phyloP scores from a whole-genome alignment of 2,888 invertebrate species.

The Acleris laterana region DNA sequence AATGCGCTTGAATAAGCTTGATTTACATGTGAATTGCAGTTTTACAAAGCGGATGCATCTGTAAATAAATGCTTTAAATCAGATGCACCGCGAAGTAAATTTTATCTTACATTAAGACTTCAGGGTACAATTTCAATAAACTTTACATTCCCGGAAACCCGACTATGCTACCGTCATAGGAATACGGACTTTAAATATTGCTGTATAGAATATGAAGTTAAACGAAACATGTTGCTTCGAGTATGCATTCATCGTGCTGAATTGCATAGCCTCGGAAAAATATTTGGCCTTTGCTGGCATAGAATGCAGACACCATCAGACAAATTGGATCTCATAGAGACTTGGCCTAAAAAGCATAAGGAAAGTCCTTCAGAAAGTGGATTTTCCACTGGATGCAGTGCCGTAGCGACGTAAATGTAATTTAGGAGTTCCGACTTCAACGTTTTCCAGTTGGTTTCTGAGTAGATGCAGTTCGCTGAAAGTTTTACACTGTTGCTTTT shows the following conservation, averaged over 20 bases:
- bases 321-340: constrained; percentile 22
- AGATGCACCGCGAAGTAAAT: constrained; percentile 10
- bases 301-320: constrained; percentile 11
- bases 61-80: constrained; percentile 1
- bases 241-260: constrained; percentile 20
- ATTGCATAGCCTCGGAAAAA: constrained; percentile 12
- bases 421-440: constrained; percentile 18
- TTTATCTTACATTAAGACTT: constrained; percentile 19
- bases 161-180: constrained; percentile 5
- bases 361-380: neutral
- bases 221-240: neutral
- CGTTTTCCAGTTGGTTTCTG: constrained; percentile 26
- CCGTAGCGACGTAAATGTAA: constrained; percentile 16
- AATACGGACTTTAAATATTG: constrained; percentile 16
- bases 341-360: constrained; percentile 3
- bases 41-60: constrained; percentile 20
- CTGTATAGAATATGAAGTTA: constrained; percentile 12
- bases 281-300: constrained; percentile 18
- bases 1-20: constrained; percentile 16
- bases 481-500: constrained; percentile 17
- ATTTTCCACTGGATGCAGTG: constrained; percentile 6
- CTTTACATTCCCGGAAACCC: constrained; percentile 9
- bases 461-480: constrained; percentile 17
- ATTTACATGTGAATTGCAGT: constrained; percentile 30
- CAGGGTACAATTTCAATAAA: constrained; percentile 19